Conservation (phyloP, 53 echinoderm and acorn worm genomes). For the Actinopyga echinites region DNA sequence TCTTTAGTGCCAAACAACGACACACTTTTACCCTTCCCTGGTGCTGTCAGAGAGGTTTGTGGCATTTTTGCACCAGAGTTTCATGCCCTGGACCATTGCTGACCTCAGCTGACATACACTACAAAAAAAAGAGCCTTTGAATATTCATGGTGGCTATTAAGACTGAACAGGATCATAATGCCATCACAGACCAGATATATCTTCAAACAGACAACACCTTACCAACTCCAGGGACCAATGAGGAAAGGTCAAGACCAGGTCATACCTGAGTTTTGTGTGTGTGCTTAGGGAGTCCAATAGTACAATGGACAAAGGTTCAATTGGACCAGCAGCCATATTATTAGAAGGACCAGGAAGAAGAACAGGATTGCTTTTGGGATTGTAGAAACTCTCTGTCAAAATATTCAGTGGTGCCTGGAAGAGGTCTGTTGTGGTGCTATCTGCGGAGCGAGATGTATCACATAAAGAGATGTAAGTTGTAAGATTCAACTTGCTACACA, state of each 20-base stretch:
- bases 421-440: constrained; percentile 81
- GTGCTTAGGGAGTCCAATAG: constrained; percentile 90
- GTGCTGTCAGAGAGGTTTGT: too few species aligned
- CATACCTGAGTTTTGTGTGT: constrained; percentile 96
- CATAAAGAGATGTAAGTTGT: too few species aligned
- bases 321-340: constrained; percentile 82
- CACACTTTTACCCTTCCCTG: too few species aligned
- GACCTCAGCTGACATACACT: too few species aligned
- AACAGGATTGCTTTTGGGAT: constrained; percentile 61
- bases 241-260: background rate
- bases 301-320: constrained; percentile 74
- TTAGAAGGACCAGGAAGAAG: constrained; percentile 75
- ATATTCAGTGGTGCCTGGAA: constrained; percentile 68
- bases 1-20: too few species aligned
- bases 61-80: too few species aligned
- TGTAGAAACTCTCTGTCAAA: constrained; percentile 71
- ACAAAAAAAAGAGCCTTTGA: too few species aligned
- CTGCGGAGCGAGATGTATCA: constrained; percentile 11
- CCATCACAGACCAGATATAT: background rate
- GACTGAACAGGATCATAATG: background rate
- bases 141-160: too few species aligned
- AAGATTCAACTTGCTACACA: too few species aligned
- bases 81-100: too few species aligned
- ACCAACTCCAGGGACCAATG: background rate
- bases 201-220: background rate